Evolutionary conservation across 2,888 invertebrate genomes (phyloP), one percentile per base, ranked within the genome.

Genomic region (Halictus ligatus): DNA sequence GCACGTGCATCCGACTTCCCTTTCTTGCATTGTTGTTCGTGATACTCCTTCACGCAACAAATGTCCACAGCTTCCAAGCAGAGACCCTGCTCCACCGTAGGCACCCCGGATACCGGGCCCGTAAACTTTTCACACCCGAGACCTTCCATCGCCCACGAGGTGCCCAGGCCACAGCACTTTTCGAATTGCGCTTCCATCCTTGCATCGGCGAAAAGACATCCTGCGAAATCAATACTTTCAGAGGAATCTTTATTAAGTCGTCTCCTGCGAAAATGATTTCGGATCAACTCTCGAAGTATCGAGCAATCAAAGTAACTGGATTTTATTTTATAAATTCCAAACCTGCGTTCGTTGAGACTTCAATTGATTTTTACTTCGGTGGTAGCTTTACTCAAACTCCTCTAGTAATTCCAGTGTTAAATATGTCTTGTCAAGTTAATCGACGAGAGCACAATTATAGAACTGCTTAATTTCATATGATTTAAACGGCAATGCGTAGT

Each of bases 21-120:
- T 78, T 94, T 92, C 35, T 95, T 94, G 90, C 97, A 97, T 87
- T 96, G 95, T 73, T 94, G 92, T 87, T 96, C 95, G 88, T 96
- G 96, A 87, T 90, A 95, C 90, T 91, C 89, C 76, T 91, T 90
- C 4, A 92, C 95, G 93, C 97, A 97, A 92, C 97, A 97, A 54
- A 97, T 96, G 80, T 96, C 96, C 43, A 97, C 96, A 0, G 97
- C 96, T n/a, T 96, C 96, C 67, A 97, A 93, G 89, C 97, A 97
- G 1, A 96, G 93, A 4, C 96, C 95, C 90, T 97, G 96, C 92
- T 97, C 96, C 64, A 96, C 95, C 10, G 95, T 94, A 0, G 96
- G 94, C 75, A 97, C 95, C 25, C 96, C 96, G 1, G 95, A 92
- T 67, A 97, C 96, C 1, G 97, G 96, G 1, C 96, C 95, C 0